These are phyloP conservation scores for Callyntrura sp. DNA, from an alignment of 2,888 invertebrate species.

Conservation along the genomic window DNA sequence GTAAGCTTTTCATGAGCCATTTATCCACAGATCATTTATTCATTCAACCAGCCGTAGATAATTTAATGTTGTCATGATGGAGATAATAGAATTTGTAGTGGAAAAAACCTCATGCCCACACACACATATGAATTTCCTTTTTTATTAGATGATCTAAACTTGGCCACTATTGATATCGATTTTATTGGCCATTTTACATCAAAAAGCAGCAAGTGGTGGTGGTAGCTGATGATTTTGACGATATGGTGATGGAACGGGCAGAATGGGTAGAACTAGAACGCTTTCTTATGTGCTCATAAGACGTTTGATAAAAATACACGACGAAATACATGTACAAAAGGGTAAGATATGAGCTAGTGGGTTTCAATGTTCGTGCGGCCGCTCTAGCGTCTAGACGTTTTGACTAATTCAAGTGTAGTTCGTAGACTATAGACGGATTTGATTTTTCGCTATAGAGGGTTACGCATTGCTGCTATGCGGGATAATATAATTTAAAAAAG, in stretches of 20 bases:
- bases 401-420: too few species aligned
- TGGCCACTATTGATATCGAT: conserved; percentile 19
- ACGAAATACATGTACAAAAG: too few species aligned
- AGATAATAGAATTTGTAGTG: conserved; percentile 41
- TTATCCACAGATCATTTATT: conserved; percentile 54
- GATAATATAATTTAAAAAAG: too few species aligned
- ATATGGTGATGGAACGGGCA: background rate
- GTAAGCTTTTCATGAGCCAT: background rate
- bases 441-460: too few species aligned
- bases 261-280: background rate
- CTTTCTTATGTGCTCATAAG: too few species aligned
- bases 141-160: conserved; percentile 23
- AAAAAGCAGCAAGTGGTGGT: conserved; percentile 38
- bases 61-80: conserved; percentile 46
- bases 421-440: too few species aligned
- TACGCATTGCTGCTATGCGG: too few species aligned
- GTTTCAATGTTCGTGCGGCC: too few species aligned
- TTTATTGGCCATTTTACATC: conserved; percentile 17
- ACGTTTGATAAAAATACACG: too few species aligned
- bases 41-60: conserved; percentile 22
- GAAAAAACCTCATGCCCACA: conserved; percentile 16
- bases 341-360: too few species aligned
- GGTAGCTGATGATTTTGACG: conserved; percentile 2
- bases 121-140: background rate
- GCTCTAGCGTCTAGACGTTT: too few species aligned